Evolutionary conservation across 2,797 vertebrate genomes (phyloP).

Genomic region (Microctenopoma lineatum): DNA sequence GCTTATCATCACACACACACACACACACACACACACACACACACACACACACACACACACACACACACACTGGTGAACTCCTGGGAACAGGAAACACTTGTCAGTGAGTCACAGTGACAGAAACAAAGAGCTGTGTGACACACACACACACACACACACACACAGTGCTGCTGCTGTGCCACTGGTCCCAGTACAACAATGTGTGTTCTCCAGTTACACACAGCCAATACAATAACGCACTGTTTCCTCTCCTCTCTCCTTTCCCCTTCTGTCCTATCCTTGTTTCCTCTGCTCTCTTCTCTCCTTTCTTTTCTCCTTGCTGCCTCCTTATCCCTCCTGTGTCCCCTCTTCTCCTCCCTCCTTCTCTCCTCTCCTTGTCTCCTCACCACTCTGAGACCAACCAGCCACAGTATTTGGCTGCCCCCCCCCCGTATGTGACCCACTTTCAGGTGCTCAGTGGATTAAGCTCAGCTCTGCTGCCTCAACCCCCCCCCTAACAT

Average conservation of each 20-base stretch:
- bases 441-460: conserved; percentile 49
- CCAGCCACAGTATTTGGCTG: too few relatives aligned
- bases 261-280: too few relatives aligned
- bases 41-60: conserved; percentile 11
- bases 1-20: conserved; percentile 20
- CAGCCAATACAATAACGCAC: too few relatives aligned
- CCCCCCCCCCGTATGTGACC: conserved; percentile 22
- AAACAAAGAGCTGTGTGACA: conserved; percentile 24
- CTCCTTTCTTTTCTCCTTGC: not conserved
- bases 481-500: conserved; percentile 1
- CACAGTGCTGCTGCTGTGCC: not conserved
- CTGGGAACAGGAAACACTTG: conserved; percentile 56
- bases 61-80: not conserved
- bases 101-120: conserved; percentile 16
- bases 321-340: not conserved
- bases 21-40: not conserved
- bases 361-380: too few relatives aligned
- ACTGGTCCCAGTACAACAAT: too few relatives aligned
- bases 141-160: conserved; percentile 14
- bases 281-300: not conserved
- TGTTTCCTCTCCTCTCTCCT: too few relatives aligned
- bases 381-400: too few relatives aligned
- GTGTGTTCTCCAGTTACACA: too few relatives aligned
- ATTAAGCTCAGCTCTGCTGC: conserved; percentile 31
- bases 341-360: too few relatives aligned